These are phyloP conservation scores for Priocnemis perturbator DNA, from an alignment of 2,888 invertebrate genomes.

Conservation along the genomic window DNA sequence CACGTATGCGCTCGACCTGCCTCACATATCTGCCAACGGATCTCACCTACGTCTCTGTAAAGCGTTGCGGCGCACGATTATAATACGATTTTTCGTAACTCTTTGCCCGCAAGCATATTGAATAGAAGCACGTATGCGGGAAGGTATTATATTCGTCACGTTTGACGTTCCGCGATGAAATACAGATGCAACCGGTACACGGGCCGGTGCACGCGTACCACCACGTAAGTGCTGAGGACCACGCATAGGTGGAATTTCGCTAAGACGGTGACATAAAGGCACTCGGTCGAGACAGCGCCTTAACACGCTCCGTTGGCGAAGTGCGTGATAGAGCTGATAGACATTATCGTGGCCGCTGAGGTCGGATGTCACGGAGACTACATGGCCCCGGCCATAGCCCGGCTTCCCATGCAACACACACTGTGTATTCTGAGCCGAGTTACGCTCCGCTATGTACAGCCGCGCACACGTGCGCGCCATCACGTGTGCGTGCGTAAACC, in stretches of 20 bases:
- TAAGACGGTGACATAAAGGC: constrained; percentile 1
- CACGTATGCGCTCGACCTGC: constrained; percentile 1
- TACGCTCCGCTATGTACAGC: constrained; percentile 30
- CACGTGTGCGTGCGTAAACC: constrained; percentile 12
- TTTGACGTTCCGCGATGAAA: too few species aligned
- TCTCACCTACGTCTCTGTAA: too few species aligned
- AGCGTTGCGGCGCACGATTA: too few species aligned
- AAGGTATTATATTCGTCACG: too few species aligned
- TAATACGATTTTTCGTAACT: too few species aligned
- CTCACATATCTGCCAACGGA: not conserved
- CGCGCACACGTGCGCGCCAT: constrained; percentile 12
- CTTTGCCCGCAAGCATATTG: too few species aligned
- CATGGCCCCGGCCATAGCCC: constrained; percentile 49
- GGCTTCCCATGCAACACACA: constrained; percentile 23
- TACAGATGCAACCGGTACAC: too few species aligned
- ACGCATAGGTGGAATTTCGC: constrained; percentile 1
- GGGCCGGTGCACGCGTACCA: too few species aligned
- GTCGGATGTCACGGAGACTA: constrained; percentile 62
- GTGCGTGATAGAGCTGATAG: constrained; percentile 59
- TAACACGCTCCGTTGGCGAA: constrained; percentile 4
- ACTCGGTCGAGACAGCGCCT: constrained; percentile 9
- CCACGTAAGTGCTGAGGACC: too few species aligned
- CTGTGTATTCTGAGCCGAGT: constrained; percentile 29
- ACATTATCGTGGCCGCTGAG: constrained; percentile 60
- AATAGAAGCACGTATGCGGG: too few species aligned